Evolutionary conservation across 2,888 invertebrate species (phyloP), one percentile per base, ranked within the genome.

Genomic region (Ormyrus labotus): DNA sequence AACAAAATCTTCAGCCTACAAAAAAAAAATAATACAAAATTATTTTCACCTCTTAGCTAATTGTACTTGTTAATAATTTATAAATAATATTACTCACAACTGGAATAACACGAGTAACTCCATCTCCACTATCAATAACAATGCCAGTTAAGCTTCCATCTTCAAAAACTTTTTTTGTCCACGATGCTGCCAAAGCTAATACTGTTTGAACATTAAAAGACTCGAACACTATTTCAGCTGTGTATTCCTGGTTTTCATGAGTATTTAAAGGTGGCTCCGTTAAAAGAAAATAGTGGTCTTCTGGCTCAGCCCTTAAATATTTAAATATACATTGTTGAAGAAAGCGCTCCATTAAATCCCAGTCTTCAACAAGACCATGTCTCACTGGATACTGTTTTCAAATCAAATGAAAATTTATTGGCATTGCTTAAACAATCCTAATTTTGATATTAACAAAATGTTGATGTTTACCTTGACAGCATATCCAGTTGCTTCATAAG

Each of bases 121-220:
- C 99, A 92, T 99, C 99, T 47, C 99, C 99, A 91, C 99, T 99
- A 91, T 99, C 99, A 75, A 99, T 97, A 70, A 99, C 99, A 87
- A 98, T 97, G 81, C 99, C 99, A 34, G 99, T 99, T 78, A 99
- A 93, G 19, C 97, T 98, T 85, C 99, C 94, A 87, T 98, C 98
- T 73, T 96, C 96, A 45, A 96, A 94, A 53, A 95, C 94, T 84
- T 97, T 94, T 2, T 98, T 97, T 83, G 97, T 97, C 99, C 99
- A 99, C 71, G 99, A 99, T 13, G 99, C 99, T 69, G 99, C 98
- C 80, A 99, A 92, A 4, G 99, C 99, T 74, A 99, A 92, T 7
- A 99, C 99, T 64, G 99, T 99, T 93, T 99, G 99, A 84, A 99
- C 99, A 92, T 99, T 99, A 92, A 99, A 99, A 50, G 99, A 98